A percentile compares a stretch with the other conserved stretches of the same genome.
Conservation (phyloP, 2,797 vertebrate genomes). For the Sebastes umbrosus region DNA sequence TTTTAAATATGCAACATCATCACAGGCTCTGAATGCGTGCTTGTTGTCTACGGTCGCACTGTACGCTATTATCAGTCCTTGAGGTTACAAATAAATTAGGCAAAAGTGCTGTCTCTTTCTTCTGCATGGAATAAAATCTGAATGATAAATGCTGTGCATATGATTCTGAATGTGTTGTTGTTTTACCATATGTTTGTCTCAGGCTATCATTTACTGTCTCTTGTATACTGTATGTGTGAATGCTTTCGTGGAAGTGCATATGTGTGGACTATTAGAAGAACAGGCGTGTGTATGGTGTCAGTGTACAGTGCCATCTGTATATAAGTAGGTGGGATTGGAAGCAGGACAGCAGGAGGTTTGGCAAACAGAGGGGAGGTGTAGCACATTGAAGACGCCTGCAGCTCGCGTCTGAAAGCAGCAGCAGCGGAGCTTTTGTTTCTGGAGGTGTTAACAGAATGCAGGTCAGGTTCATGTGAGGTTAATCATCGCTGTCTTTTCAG, state of each 20-base stretch:
- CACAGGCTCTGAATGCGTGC: not conserved
- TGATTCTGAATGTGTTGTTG: conserved; percentile 10
- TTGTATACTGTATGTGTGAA: not conserved
- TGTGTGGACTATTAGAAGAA: not conserved
- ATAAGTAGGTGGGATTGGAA: conserved; percentile 60
- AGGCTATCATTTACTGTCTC: conserved; percentile 6
- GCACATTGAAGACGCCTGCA: conserved; percentile 35
- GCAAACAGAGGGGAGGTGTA: conserved; percentile 45
- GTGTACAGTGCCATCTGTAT: conserved; percentile 61
- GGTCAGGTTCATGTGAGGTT: not conserved
- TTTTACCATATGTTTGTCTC: conserved; percentile 26
- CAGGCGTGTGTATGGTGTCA: conserved; percentile 12
- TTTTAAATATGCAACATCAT: not conserved
- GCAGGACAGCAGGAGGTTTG: conserved; percentile 32
- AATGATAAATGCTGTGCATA: conserved; percentile 20
- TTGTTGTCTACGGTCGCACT: not conserved
- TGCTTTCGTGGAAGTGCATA: not conserved
- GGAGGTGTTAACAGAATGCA: conserved; percentile 3
- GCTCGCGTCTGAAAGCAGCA: conserved; percentile 28
- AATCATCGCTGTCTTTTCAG: not conserved
- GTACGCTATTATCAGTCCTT: not conserved
- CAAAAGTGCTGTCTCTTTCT: not conserved
- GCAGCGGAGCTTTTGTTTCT: not conserved
- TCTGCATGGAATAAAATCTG: conserved; percentile 12
- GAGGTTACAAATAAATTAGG: conserved; percentile 1